Evolutionary conservation across 2,797 vertebrate species (phyloP).

Genomic region (Pyrocephalus nanus): DNA sequence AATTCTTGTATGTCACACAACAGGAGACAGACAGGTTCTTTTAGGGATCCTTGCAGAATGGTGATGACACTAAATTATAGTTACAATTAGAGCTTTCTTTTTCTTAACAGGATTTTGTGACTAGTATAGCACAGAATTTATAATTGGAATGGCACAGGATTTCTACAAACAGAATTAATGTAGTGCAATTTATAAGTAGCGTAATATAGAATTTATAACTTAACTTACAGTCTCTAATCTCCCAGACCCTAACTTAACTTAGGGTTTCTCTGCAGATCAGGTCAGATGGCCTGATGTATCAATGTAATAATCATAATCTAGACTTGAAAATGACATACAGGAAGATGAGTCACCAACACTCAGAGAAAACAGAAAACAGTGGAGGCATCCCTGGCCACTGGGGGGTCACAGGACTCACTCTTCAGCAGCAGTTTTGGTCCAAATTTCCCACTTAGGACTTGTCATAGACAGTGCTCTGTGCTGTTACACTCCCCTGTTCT

Average conservation of each 20-base stretch:
- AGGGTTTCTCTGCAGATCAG: not conserved
- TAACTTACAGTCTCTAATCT: not conserved
- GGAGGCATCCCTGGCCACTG: not conserved
- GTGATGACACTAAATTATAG: not conserved
- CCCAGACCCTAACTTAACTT: not conserved
- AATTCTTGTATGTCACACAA: not conserved
- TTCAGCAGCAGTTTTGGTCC: not conserved
- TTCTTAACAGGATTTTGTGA: not conserved
- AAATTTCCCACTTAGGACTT: not conserved
- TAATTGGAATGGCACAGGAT: not conserved
- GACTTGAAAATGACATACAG: not conserved
- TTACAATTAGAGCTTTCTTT: not conserved
- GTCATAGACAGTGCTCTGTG: not conserved
- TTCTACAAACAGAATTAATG: not conserved
- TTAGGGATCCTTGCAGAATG: not conserved
- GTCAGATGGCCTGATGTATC: not conserved
- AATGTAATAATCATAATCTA: not conserved
- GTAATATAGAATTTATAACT: not conserved
- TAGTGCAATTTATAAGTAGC: not conserved
- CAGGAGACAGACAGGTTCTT: not conserved
- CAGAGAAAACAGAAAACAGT: not conserved
- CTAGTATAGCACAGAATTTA: not conserved
- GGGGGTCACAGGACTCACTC: not conserved
- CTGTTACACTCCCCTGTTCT: not conserved
- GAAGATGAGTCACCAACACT: not conserved